Evolutionary conservation across 2,888 invertebrate genomes (phyloP).

Genomic region (Cerastoderma edule): DNA sequence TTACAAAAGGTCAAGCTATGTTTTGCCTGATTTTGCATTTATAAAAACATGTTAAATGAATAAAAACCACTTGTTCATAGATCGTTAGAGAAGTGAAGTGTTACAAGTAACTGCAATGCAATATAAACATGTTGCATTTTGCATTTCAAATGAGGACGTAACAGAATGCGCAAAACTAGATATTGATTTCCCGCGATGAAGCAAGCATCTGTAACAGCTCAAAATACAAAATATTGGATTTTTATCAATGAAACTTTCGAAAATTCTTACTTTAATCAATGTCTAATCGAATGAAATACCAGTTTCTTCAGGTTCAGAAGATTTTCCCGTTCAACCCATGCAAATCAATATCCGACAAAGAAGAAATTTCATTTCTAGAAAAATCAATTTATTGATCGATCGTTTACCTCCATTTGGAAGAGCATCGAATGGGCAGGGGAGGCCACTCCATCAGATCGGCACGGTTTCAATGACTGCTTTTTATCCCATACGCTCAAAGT

Average conservation of each 20-base stretch:
- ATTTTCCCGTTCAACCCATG: neutral
- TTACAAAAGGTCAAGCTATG: too few relatives aligned
- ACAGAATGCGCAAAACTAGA: neutral
- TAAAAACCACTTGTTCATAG: too few relatives aligned
- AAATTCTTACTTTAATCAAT: neutral
- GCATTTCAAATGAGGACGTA: too few relatives aligned
- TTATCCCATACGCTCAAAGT: too few relatives aligned
- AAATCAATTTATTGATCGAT: constrained; percentile 3
- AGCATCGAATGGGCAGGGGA: constrained; percentile 6
- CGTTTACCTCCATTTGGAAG: constrained; percentile 9
- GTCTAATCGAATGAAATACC: neutral
- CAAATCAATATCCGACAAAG: constrained; percentile 2
- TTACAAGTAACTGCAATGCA: too few relatives aligned
- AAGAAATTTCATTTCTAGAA: neutral
- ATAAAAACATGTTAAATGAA: too few relatives aligned
- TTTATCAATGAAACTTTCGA: neutral
- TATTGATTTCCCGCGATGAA: neutral
- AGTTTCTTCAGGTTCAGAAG: neutral
- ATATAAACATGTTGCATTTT: too few relatives aligned
- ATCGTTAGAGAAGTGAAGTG: too few relatives aligned
- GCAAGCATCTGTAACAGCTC: neutral
- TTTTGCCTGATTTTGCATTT: too few relatives aligned
- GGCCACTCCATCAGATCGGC: too few relatives aligned
- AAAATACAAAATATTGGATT: neutral
- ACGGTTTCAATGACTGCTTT: too few relatives aligned